Conservation (phyloP, 2,888 invertebrate genomes). For the Amphipoea oculea region DNA sequence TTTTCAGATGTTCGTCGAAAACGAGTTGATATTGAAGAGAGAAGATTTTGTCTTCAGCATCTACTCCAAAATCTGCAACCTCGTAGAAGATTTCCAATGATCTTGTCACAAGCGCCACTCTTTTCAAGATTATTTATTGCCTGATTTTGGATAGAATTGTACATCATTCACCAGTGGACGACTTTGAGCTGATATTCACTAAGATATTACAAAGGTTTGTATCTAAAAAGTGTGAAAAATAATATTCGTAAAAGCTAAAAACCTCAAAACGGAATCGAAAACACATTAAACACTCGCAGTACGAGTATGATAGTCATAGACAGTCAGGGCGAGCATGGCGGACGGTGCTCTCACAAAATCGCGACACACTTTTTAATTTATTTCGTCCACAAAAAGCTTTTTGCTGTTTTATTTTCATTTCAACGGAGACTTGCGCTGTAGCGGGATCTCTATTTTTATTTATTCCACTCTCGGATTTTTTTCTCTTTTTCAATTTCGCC, state of each 20-base stretch:
- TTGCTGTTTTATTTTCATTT: slow-evolving; percentile 89
- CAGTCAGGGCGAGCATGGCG: slow-evolving; percentile 63
- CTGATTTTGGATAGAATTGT: not conserved
- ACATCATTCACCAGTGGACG: not conserved
- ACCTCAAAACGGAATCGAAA: slow-evolving; percentile 62
- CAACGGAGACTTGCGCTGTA: slow-evolving; percentile 90
- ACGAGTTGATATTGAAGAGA: not conserved
- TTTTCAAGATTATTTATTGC: not conserved
- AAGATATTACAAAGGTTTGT: not conserved
- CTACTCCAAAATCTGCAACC: not conserved
- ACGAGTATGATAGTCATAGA: slow-evolving; percentile 77
- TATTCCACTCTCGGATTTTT: slow-evolving; percentile 84
- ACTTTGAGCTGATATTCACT: not conserved
- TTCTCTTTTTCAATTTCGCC: slow-evolving; percentile 87
- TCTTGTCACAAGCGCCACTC: not conserved
- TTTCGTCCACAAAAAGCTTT: slow-evolving; percentile 90
- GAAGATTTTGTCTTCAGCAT: not conserved
- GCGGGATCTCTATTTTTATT: slow-evolving; percentile 90
- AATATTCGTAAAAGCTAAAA: slow-evolving; percentile 36
- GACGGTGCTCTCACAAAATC: slow-evolving; percentile 83
- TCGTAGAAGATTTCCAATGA: not conserved
- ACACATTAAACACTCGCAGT: slow-evolving; percentile 63
- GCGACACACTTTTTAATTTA: slow-evolving; percentile 90
- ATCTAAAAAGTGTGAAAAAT: slow-evolving; percentile 8
- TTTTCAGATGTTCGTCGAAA: not conserved